Base-by-base conservation (phyloP, 2,888 invertebrate species). In the Trilocha varians region DNA sequence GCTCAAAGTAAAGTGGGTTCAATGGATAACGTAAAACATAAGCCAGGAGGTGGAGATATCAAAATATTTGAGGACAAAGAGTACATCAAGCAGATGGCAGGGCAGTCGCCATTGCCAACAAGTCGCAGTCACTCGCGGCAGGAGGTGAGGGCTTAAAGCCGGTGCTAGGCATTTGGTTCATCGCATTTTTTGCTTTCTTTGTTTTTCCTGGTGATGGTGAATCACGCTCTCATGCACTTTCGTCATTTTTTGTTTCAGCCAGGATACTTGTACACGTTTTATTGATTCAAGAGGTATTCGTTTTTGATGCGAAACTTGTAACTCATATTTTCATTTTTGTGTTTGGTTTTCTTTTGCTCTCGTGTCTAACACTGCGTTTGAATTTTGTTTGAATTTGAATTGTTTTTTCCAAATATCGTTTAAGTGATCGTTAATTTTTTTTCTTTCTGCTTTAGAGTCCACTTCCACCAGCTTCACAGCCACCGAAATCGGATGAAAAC, bases 41-140 rank as follows among this genome's bases (percentile, higher is more conserved):
- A 90, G 86, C 96, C 97, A 44, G 94, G 96, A 59, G 97, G 97
- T 48, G 97, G 97, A 38, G 95, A 96, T 57, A 93, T 94, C 84
- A 97, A 96, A 88, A 96, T 96, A 68, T 96, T 95, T 78, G 94
- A 96, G 73, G 96, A 96, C 83, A 95, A 93, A 87, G 93, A 93
- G 50, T 96, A 96, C 87, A 89, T 95, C 75, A 93, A 93, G 85
- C 94, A 95, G 87, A 88, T 88, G 70, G 88, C 62, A 44, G 84
- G 78, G 15, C 70, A 69, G 41, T 79, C 85, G 14, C 78, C 85
- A 44, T 59, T 76, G 42, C 80, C 80, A 13, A 70, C 70, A 52
- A 77, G 76, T 49, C 68, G 62, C 52, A 69, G 66, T 45, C 71
- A 76, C 40, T 85, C 86, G 34, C 72, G 80, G 46, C 84, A 85